phyloP scores from a whole-genome alignment of 2,888 invertebrate genomes.

The Drosophila antonietae region DNA sequence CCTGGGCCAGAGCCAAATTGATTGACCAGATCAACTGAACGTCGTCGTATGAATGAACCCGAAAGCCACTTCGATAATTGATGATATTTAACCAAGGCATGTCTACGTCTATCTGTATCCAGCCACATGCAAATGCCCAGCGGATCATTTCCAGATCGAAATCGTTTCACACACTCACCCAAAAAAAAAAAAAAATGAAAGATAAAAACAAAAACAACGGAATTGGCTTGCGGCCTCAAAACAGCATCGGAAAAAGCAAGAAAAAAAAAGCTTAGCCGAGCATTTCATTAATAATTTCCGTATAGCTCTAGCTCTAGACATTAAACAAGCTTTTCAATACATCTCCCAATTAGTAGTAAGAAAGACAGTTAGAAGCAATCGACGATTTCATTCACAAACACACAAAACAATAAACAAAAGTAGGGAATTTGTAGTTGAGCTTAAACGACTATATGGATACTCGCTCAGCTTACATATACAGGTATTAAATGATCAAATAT shows the following conservation, averaged over 20 bases:
- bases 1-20: slow-evolving; percentile 65
- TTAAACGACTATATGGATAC: background rate
- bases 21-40: slow-evolving; percentile 68
- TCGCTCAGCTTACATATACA: background rate
- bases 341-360: slow-evolving; percentile 42
- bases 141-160: slow-evolving; percentile 48
- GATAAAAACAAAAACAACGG: background rate
- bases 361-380: slow-evolving; percentile 63
- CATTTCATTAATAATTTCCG: slow-evolving; percentile 70
- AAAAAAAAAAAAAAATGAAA: slow-evolving; percentile 1
- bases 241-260: slow-evolving; percentile 17
- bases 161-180: slow-evolving; percentile 69
- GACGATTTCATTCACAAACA: slow-evolving; percentile 63
- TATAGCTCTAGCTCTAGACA: slow-evolving; percentile 21
- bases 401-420: background rate
- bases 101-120: slow-evolving; percentile 34
- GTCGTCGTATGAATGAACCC: slow-evolving; percentile 67
- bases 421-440: background rate
- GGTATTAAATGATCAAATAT: background rate
- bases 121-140: slow-evolving; percentile 49
- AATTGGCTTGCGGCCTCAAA: slow-evolving; percentile 49
- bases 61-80: slow-evolving; percentile 66
- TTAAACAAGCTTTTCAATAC: slow-evolving; percentile 38
- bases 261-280: slow-evolving; percentile 13
- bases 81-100: slow-evolving; percentile 62